These are phyloP conservation scores for Ylistrum balloti DNA, from an alignment of 1,140 invertebrate species.

Conservation along the genomic window DNA sequence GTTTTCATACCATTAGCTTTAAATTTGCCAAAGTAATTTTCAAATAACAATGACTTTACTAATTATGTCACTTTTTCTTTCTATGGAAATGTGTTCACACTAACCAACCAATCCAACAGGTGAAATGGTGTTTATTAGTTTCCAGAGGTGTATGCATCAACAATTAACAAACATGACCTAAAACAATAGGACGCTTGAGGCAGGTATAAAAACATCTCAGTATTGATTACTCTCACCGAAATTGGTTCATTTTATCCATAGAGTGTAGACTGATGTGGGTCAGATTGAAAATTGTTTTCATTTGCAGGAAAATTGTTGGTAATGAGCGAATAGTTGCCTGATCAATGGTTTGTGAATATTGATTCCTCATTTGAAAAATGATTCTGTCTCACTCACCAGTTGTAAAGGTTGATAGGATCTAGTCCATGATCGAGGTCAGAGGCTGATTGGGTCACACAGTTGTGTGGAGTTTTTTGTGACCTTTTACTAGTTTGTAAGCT, in stretches of 20 bases:
- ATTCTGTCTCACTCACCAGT: neutral
- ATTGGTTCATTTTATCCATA: conserved; percentile 40
- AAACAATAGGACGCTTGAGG: neutral
- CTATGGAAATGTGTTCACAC: neutral
- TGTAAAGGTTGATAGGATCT: neutral
- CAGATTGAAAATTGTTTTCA: conserved; percentile 2
- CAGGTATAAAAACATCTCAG: neutral
- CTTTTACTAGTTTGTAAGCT: neutral
- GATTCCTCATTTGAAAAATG: conserved; percentile 23
- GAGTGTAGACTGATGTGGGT: conserved; percentile 4
- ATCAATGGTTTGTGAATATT: neutral
- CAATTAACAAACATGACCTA: neutral
- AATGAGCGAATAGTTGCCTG: conserved; percentile 1
- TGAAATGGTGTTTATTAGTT: neutral
- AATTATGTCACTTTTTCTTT: neutral
- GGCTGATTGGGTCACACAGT: neutral
- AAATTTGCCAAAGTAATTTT: neutral
- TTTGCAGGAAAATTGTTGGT: conserved; percentile 13
- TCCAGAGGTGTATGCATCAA: neutral
- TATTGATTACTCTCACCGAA: neutral
- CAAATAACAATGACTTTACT: neutral
- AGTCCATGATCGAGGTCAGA: neutral
- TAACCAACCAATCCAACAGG: neutral
- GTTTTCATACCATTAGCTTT: neutral
- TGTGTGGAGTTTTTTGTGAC: neutral